Evolutionary conservation across 2,888 invertebrate genomes (phyloP), one percentile per base, ranked within the genome.

Genomic region (Caenorhabditis macrosperma): DNA sequence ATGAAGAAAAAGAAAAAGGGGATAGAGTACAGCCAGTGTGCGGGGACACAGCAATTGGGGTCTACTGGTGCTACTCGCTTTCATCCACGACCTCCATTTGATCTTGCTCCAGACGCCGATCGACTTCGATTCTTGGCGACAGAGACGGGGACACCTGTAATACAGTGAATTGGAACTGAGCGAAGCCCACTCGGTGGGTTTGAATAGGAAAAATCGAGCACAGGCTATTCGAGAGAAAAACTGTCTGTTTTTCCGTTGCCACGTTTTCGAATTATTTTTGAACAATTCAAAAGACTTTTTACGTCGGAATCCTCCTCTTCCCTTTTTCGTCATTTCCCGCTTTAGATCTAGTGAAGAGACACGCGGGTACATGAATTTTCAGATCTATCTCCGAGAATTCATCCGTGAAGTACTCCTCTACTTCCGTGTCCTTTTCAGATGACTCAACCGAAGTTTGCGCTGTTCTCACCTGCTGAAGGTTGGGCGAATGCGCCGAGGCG

Each of bases 51-150:
- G 20, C 30, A 33, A 17, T 28, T 6, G 22, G 33, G 1, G 28
- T 57, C 57, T 72, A 69, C 60, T 85, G 83, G 52, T 75, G 60
- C 88, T 87, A 88, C 64, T 88, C 88, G 52, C 81, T 84, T 67
- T 88, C 88, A 55, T 82, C 83, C 46, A 87, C 87, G 20, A 87
- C 88, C 52, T 88, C 87, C 87, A 87, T 86, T 24, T 69, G 38
- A 64, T 88, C 88, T 78, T 88, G 88, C 60, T 88, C 88, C 24
- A 88, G 77, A 12, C 61, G 66, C 20, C 74, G 72, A 57, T 87
- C 86, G n/a, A 78, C 76, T 17, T 52, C 76, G 59, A 88, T 86
- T 75, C 83, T 81, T 24, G 77, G 44, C 35, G 87, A 87, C 88
- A 87, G 87, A 9, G 83, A 68, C 12, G 82, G 59, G 66, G 84